Percentiles rank a stretch among this genome's conserved stretches.
phyloP scores from a whole-genome alignment of 2,888 invertebrate species.

The Hydrotaea diabolus region DNA sequence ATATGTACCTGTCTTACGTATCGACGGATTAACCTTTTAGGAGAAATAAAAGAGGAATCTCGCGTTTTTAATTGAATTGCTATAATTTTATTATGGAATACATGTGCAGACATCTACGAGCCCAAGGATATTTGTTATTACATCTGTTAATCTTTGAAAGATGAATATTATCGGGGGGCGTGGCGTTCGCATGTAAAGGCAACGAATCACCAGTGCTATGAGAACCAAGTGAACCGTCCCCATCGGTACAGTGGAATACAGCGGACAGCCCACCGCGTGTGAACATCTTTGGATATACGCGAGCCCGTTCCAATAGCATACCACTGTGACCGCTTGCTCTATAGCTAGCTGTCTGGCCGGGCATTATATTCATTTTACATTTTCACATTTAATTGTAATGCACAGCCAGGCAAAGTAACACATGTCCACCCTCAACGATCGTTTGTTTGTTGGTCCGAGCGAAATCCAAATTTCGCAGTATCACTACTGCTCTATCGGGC shows the following conservation, averaged over 20 bases:
- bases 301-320: background rate
- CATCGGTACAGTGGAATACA: conserved; percentile 6
- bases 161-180: conserved; percentile 59
- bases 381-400: conserved; percentile 63
- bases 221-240: conserved; percentile 23
- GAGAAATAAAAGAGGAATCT: background rate
- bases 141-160: conserved; percentile 42
- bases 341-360: no score
- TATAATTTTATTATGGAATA: conserved; percentile 59
- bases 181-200: conserved; percentile 44
- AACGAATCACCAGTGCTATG: conserved; percentile 25
- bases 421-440: conserved; percentile 64
- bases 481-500: background rate
- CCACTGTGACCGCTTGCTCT: background rate
- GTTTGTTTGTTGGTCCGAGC: conserved; percentile 20
- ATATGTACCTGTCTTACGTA: background rate
- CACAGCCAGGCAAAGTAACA: conserved; percentile 54
- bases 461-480: background rate
- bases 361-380: conserved; percentile 28
- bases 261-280: background rate
- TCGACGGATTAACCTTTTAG: background rate
- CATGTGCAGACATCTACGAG: conserved; percentile 59
- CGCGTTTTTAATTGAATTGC: conserved; percentile 60
- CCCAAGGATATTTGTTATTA: conserved; percentile 58
- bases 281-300: background rate